Conservation (phyloP, 2,888 invertebrate genomes). For the Nymphalis urticae region DNA sequence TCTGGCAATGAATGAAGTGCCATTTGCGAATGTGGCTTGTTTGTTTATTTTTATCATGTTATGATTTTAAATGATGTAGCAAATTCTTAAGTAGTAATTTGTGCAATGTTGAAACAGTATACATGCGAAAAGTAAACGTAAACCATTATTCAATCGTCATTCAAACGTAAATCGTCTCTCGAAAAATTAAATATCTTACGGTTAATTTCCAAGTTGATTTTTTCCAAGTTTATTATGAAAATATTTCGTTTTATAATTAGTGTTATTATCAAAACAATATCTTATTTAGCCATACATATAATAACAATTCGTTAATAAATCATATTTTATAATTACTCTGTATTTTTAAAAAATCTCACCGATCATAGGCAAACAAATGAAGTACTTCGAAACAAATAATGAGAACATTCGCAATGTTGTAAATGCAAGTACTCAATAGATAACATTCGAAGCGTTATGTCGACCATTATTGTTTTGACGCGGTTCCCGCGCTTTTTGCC, state of each 20-base stretch:
- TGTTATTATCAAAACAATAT: too few species aligned
- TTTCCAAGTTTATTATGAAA: too few species aligned
- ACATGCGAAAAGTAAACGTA: slow-evolving; percentile 19
- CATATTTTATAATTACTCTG: slow-evolving; percentile 5
- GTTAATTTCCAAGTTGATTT: too few species aligned
- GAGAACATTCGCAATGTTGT: slow-evolving; percentile 71
- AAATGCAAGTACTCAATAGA: slow-evolving; percentile 61
- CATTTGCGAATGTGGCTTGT: slow-evolving; percentile 60
- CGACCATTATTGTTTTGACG: slow-evolving; percentile 73
- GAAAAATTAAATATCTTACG: neutral
- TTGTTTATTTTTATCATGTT: slow-evolving; percentile 62
- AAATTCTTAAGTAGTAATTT: slow-evolving; percentile 63
- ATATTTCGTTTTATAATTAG: too few species aligned
- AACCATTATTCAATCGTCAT: neutral
- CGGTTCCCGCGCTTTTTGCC: slow-evolving; percentile 80
- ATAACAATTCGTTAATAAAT: neutral
- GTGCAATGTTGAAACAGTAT: slow-evolving; percentile 36
- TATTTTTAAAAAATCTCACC: slow-evolving; percentile 18
- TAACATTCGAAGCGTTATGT: slow-evolving; percentile 78
- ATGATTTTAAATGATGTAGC: slow-evolving; percentile 50
- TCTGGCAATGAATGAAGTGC: slow-evolving; percentile 49
- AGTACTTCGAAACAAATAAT: slow-evolving; percentile 54
- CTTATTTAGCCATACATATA: neutral
- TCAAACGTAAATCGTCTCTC: neutral
- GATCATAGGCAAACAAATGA: slow-evolving; percentile 40